phyloP scores from a whole-genome alignment of 2,888 invertebrate genomes.

The Polydrusus pterygomalis region DNA sequence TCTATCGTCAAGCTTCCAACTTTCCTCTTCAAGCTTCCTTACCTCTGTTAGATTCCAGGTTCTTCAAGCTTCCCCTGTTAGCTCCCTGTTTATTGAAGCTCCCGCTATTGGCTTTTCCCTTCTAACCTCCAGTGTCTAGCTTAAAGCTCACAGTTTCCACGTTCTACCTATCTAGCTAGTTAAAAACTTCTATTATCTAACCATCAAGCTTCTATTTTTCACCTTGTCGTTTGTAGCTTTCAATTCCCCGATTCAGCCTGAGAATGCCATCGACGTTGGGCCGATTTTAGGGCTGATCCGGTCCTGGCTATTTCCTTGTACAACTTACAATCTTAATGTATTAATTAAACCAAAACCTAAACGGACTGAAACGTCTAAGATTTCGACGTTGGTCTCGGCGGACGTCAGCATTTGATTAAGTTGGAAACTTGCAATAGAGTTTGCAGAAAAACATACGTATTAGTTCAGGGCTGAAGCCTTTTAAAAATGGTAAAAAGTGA shows the following conservation, averaged over 20 bases:
- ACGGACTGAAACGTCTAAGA: constrained; percentile 47
- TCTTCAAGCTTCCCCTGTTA: too few species aligned
- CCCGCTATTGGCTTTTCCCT: too few species aligned
- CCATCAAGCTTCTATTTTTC: background rate
- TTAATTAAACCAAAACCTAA: constrained; percentile 52
- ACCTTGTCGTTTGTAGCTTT: background rate
- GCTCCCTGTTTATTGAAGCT: too few species aligned
- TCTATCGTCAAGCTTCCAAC: too few species aligned
- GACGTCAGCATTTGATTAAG: constrained; percentile 29
- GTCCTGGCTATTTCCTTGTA: background rate
- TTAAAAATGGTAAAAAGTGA: too few species aligned
- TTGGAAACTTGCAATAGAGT: background rate
- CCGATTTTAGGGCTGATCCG: constrained; percentile 4
- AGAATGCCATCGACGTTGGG: background rate
- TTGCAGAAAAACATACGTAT: too few species aligned
- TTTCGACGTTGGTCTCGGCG: constrained; percentile 46
- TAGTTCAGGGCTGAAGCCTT: too few species aligned
- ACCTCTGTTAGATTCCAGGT: too few species aligned
- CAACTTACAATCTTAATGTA: constrained; percentile 50
- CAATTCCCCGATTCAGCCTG: background rate
- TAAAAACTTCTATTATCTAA: too few species aligned
- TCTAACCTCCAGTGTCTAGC: background rate
- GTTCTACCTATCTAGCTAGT: too few species aligned
- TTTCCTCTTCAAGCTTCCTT: too few species aligned
- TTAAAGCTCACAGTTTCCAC: too few species aligned